Conservation (phyloP, 2,113 vertebrate genomes). For the Amphiprion ocellaris region DNA sequence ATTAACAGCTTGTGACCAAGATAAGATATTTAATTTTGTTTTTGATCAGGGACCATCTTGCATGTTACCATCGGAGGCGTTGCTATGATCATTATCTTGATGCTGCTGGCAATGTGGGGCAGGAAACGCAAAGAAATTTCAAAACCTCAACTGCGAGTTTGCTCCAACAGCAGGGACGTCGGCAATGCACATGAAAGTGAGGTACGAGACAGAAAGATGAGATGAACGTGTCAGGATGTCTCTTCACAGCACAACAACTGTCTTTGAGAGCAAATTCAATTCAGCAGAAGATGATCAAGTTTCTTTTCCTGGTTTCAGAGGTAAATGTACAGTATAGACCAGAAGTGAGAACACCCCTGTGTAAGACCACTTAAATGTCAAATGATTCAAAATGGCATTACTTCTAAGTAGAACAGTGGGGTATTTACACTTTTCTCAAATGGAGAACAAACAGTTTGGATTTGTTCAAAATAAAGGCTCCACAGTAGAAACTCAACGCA, state of each 20-base stretch:
- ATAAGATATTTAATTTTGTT: not conserved
- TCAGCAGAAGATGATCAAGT: fast-evolving
- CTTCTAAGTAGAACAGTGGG: too few relatives aligned
- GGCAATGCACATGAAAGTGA: not conserved
- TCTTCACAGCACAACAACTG: not conserved
- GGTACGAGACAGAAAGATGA: constrained; percentile 35
- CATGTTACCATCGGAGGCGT: not conserved
- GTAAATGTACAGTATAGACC: not conserved
- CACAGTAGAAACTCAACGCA: too few relatives aligned
- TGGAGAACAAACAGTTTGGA: too few relatives aligned
- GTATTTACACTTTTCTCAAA: too few relatives aligned
- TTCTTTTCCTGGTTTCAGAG: constrained; percentile 27
- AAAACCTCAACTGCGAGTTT: constrained; percentile 17
- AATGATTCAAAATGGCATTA: too few relatives aligned
- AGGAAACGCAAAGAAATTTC: constrained; percentile 32
- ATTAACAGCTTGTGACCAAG: not conserved
- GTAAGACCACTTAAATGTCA: too few relatives aligned
- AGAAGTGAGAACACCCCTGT: too few relatives aligned
- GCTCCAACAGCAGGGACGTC: not conserved
- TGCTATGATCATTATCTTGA: not conserved
- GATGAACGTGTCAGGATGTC: not conserved
- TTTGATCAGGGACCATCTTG: constrained; percentile 33
- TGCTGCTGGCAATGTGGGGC: constrained; percentile 1
- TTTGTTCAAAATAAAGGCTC: too few relatives aligned
- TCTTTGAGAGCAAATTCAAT: not conserved